These are phyloP conservation scores for Aricia artaxerxes DNA, from an alignment of 2,888 invertebrate species.

Conservation along the genomic window DNA sequence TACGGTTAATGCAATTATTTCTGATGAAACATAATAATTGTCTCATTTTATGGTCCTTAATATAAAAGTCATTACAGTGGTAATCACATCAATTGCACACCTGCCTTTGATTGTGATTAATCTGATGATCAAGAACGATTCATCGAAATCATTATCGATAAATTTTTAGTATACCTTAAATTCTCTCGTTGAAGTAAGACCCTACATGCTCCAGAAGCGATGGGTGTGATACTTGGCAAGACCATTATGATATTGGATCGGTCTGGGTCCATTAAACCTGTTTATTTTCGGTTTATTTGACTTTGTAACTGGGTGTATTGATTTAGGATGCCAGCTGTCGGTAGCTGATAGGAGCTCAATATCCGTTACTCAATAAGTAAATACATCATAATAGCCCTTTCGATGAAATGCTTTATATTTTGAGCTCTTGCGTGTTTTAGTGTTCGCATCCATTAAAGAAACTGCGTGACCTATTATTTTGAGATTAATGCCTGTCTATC, in stretches of 20 bases:
- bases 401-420: neutral
- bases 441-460: no score
- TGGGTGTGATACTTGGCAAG: neutral
- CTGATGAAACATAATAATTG: neutral
- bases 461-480: neutral
- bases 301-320: constrained; percentile 28
- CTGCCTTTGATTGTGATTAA: neutral
- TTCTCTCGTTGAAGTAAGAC: neutral
- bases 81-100: neutral
- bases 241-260: constrained; percentile 17
- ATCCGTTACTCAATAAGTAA: constrained; percentile 15
- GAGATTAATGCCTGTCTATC: no score
- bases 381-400: constrained; percentile 1
- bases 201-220: neutral
- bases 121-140: neutral
- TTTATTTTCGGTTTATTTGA: constrained; percentile 25
- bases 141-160: neutral
- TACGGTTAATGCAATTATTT: neutral
- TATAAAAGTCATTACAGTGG: neutral
- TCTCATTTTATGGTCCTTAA: neutral
- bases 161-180: neutral
- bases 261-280: constrained; percentile 21
- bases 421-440: neutral
- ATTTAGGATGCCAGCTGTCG: constrained; percentile 22
- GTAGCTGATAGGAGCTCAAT: constrained; percentile 21